Conservation (phyloP, 2,888 invertebrate species). For the Morpho deidamia region DNA sequence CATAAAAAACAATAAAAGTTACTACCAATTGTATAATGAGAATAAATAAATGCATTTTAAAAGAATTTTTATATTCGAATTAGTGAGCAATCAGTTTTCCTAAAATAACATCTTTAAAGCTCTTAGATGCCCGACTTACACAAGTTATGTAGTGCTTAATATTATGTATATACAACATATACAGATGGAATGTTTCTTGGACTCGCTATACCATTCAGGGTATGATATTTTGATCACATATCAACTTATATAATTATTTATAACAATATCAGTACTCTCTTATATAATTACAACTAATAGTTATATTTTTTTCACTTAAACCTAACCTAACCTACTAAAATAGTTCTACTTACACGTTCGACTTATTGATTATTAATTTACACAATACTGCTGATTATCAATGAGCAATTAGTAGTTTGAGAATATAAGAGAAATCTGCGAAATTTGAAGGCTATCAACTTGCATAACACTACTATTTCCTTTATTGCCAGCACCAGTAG, state of each 20-base stretch:
- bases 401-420: conserved; percentile 45
- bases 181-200: conserved; percentile 74
- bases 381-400: conserved; percentile 55
- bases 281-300: conserved; percentile 36
- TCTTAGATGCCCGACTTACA: conserved; percentile 48
- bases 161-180: conserved; percentile 58
- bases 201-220: conserved; percentile 60
- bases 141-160: conserved; percentile 26
- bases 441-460: background rate
- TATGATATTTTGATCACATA: conserved; percentile 43
- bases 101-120: conserved; percentile 65
- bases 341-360: conserved; percentile 46
- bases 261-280: conserved; percentile 72
- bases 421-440: background rate
- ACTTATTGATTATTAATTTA: conserved; percentile 55
- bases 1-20: conserved; percentile 11
- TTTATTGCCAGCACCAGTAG: background rate
- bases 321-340: conserved; percentile 28
- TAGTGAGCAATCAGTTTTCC: conserved; percentile 64
- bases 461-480: background rate
- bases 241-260: conserved; percentile 32
- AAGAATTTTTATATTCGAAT: conserved; percentile 37
- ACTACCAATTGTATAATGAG: conserved; percentile 15
- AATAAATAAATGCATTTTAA: conserved; percentile 53
- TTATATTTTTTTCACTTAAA: conserved; percentile 25